Conservation (phyloP, 2,888 invertebrate species). For the Tridacna crocea region DNA sequence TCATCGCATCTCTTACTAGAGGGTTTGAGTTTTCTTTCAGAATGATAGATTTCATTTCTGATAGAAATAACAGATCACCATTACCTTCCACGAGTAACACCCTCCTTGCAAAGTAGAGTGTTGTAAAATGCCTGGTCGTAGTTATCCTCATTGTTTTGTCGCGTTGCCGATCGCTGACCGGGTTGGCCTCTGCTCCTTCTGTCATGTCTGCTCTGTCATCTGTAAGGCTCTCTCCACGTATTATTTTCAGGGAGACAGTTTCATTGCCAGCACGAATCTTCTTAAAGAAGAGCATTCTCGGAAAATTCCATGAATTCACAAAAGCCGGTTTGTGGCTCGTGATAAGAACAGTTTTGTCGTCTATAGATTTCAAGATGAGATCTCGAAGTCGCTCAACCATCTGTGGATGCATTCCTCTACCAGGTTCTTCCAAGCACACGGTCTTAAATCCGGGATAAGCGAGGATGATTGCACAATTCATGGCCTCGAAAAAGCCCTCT, state of each 20-base stretch:
- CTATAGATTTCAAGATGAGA: neutral
- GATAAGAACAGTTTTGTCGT: constrained; percentile 9
- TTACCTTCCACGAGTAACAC: constrained; percentile 11
- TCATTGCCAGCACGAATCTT: neutral
- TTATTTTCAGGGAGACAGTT: neutral
- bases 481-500: constrained; percentile 51
- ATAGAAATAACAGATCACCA: neutral
- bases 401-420: constrained; percentile 58
- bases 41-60: constrained; percentile 12
- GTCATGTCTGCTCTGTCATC: neutral
- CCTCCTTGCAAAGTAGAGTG: constrained; percentile 8
- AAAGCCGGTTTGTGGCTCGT: constrained; percentile 24
- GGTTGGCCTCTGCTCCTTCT: neutral
- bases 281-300: constrained; percentile 9
- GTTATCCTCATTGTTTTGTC: constrained; percentile 6
- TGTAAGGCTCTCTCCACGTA: neutral
- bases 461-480: constrained; percentile 38
- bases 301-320: constrained; percentile 15
- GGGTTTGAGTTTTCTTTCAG: neutral
- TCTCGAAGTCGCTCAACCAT: constrained; percentile 44
- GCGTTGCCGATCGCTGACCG: neutral
- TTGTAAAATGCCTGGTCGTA: constrained; percentile 18
- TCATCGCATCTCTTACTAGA: neutral
- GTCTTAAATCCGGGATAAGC: constrained; percentile 33
- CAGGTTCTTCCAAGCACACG: constrained; percentile 47